phyloP scores from a whole-genome alignment of 2,797 vertebrate genomes.

The Cephalopachus bancanus region DNA sequence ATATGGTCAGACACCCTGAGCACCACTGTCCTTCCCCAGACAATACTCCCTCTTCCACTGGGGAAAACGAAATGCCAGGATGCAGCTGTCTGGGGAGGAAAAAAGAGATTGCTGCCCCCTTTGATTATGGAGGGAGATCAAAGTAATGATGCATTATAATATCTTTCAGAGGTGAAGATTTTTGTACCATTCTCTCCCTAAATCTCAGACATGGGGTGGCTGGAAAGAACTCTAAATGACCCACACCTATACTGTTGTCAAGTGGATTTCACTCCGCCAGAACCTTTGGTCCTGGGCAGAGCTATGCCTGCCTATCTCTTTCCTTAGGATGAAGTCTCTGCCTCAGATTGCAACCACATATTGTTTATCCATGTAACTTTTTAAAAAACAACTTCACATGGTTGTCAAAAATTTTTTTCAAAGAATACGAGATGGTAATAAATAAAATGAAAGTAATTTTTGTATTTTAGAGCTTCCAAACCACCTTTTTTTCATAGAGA shows the following conservation, averaged over 20 bases:
- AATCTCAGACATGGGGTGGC: not conserved
- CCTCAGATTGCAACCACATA: not conserved
- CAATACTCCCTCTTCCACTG: not conserved
- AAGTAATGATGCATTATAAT: not conserved
- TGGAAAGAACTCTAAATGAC: not conserved
- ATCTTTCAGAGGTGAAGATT: slow-evolving; percentile 8
- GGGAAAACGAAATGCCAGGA: not conserved
- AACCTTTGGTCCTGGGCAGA: not conserved
- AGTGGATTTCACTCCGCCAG: not conserved
- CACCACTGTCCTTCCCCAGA: not conserved
- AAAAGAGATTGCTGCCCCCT: not conserved
- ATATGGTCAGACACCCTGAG: not conserved
- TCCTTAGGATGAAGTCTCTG: not conserved
- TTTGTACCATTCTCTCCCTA: not conserved
- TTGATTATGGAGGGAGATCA: not conserved
- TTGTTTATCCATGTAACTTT: not conserved
- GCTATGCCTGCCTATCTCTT: not conserved
- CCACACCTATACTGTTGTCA: rapidly evolving
- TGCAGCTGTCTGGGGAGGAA: not conserved
- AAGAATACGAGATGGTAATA: not conserved
- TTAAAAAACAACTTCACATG: not conserved
- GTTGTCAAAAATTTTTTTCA: not conserved
- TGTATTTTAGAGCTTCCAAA: slow-evolving; percentile 26
- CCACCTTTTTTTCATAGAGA: not conserved
- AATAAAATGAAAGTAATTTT: not conserved